Conservation (phyloP, 1,140 invertebrate species). For the Grapholita molesta region DNA sequence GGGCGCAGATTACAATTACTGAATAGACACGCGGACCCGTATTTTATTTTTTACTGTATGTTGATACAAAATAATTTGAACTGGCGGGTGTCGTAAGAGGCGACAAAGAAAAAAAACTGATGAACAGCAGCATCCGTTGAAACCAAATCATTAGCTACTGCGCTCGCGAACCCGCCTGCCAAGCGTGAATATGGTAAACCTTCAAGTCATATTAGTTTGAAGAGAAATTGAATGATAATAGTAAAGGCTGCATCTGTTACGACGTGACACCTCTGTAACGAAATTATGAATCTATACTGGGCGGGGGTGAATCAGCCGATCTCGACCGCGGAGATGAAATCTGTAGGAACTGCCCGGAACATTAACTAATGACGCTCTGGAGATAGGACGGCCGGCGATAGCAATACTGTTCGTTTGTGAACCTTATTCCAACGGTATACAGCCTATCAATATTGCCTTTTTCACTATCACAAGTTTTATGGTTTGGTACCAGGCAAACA, state of each 20-base stretch:
- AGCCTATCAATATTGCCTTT: too few relatives aligned
- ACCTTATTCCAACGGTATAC: too few relatives aligned
- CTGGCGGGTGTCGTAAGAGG: background rate
- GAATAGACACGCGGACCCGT: background rate
- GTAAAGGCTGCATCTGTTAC: background rate
- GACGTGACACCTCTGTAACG: background rate
- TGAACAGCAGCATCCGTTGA: too few relatives aligned
- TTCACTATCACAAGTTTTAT: too few relatives aligned
- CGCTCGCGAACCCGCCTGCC: too few relatives aligned
- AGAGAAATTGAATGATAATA: background rate
- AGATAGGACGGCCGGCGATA: conserved; percentile 50
- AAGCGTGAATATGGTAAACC: too few relatives aligned
- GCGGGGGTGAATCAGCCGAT: conserved; percentile 43
- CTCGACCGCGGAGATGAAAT: conserved; percentile 51
- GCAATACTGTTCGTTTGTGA: conserved; percentile 2
- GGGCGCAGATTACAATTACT: background rate
- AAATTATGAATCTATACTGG: background rate
- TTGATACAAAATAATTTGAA: too few relatives aligned
- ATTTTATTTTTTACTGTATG: too few relatives aligned
- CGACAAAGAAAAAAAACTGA: too few relatives aligned
- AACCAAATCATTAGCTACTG: too few relatives aligned
- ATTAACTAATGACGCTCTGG: conserved; percentile 69
- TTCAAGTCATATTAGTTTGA: background rate
- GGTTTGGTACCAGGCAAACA: too few relatives aligned
- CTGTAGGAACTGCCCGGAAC: conserved; percentile 61